phyloP scores from a whole-genome alignment of 1,140 invertebrate genomes.

The Melitaea cinxia region DNA sequence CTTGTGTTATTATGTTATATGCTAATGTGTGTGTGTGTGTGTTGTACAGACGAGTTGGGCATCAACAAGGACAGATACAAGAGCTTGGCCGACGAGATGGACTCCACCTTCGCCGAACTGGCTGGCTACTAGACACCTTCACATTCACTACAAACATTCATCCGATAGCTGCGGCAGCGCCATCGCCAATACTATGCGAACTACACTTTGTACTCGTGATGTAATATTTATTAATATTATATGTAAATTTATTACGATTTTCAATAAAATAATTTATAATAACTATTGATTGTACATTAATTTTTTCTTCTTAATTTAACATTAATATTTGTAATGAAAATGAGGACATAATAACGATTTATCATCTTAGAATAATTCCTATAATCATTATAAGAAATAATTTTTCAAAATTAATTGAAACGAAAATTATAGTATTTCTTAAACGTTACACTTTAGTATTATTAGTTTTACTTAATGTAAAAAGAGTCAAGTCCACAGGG shows the following conservation, averaged over 20 bases:
- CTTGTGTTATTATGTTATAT: not conserved
- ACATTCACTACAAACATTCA: constrained; percentile 53
- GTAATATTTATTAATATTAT: constrained; percentile 81
- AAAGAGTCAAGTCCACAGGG: no score
- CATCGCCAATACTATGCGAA: constrained; percentile 47
- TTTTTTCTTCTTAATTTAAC: not conserved
- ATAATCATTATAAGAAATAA: no score
- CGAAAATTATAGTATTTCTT: no score
- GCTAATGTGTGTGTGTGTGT: constrained; percentile 27
- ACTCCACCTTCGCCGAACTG: constrained; percentile 98
- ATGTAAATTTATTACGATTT: constrained; percentile 82
- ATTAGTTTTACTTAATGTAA: no score
- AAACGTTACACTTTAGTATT: no score
- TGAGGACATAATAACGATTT: no score
- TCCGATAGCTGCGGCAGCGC: constrained; percentile 31
- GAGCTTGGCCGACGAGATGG: constrained; percentile 96
- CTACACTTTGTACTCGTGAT: constrained; percentile 64
- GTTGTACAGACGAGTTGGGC: constrained; percentile 94
- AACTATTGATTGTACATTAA: constrained; percentile 38
- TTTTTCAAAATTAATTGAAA: no score
- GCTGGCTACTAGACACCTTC: constrained; percentile 87
- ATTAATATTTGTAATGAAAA: no score
- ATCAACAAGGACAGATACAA: constrained; percentile 99
- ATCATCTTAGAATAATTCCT: no score
- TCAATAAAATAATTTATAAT: constrained; percentile 81